Evolutionary conservation across 2,113 vertebrate species (phyloP), one percentile per base, ranked within the genome.

Genomic region (Corythaeola cristata): DNA sequence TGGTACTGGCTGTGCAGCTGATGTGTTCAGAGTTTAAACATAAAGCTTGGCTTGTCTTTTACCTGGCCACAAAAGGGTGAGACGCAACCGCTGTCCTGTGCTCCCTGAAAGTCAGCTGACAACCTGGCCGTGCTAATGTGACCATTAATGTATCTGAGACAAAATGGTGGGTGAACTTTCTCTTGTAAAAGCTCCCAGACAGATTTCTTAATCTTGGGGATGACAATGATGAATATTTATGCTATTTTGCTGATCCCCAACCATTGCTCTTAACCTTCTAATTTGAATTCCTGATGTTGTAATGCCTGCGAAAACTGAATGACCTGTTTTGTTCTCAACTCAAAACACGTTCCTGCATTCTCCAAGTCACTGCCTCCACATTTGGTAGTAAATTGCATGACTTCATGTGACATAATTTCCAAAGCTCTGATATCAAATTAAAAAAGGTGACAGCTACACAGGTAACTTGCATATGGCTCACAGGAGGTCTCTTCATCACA

Each of bases 301-400:
- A 4, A 22, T 53, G 59, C 27, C 32, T 58, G 41, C 47, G 77
- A 59, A 91, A 87, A 28, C 23, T 77, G 39, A 71, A 30, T 5
- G 8, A 45, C 23, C 6, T 39, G 7, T 24, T 67, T 84, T 66
- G 10, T 85, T 87, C 47, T 68, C 17, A 47, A 26, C 26, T 87
- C 35, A n/a, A 16, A 82, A 37, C 4, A 0, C 0, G 0, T 52
- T 73, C 17, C 17, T 49, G 2, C 7, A 17, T 72, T 66, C 26
- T 82, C 28, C 85, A 20, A 59, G 55, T 53, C 44, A 44, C 27
- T 24, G 28, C 19, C 32, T 41, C 33, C 33, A 32, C 26, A 19
- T 72, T 75, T 52, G n/a, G 52, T 52, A 55, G n/a, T 47, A 82
- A 87, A 87, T 16, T 5, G 12, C 27, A 26, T 66, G 28, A 68